These are phyloP conservation scores for Drosophila parvula DNA, from an alignment of 1,140 invertebrate genomes.

Conservation along the genomic window DNA sequence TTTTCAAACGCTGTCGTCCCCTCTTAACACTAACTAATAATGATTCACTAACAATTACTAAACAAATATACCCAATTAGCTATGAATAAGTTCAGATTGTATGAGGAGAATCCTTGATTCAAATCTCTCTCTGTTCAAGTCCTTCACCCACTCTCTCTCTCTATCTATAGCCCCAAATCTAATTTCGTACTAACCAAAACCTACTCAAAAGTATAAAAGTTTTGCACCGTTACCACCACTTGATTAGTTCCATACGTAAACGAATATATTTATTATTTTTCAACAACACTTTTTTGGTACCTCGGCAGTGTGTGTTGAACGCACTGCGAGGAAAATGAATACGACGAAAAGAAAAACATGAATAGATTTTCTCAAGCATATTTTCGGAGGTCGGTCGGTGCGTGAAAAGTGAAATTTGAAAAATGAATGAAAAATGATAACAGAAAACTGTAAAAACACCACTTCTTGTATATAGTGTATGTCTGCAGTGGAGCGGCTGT, in stretches of 20 bases:
- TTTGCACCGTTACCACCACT: constrained; percentile 82
- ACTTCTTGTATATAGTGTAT: constrained; percentile 31
- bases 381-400: constrained; percentile 83
- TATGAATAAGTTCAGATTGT: constrained; percentile 15
- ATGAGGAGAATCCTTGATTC: constrained; percentile 1
- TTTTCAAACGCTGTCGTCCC: constrained; percentile 19
- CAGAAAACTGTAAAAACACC: constrained; percentile 30
- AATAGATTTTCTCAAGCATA: constrained; percentile 84
- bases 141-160: constrained; percentile 2
- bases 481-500: constrained; percentile 14
- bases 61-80: background rate
- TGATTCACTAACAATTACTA: constrained; percentile 26
- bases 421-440: constrained; percentile 8
- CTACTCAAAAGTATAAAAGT: constrained; percentile 54
- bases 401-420: constrained; percentile 47
- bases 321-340: constrained; percentile 31
- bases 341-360: constrained; percentile 66
- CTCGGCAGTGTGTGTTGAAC: constrained; percentile 1
- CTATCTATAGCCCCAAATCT: constrained; percentile 22
- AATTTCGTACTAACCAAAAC: constrained; percentile 52
- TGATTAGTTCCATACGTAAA: constrained; percentile 55
- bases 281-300: constrained; percentile 33
- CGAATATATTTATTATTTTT: constrained; percentile 34
- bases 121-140: constrained; percentile 12
- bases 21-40: constrained; percentile 14